Evolutionary conservation across 2,113 vertebrate genomes (phyloP).

Genomic region (Planiliza haematocheilus): DNA sequence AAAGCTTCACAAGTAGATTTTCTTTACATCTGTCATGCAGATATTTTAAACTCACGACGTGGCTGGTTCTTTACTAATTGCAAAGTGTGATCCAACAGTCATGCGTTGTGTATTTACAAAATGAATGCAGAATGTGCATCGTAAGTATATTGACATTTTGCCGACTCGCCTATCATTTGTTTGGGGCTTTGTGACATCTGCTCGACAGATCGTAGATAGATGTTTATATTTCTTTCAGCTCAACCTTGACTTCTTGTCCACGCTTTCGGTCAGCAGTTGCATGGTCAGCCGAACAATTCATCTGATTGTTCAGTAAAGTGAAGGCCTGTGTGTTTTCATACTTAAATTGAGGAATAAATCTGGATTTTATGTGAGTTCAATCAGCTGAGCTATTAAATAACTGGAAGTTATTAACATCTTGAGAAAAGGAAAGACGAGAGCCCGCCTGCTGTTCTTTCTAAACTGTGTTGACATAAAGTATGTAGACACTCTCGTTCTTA

Average conservation of each 20-base stretch:
- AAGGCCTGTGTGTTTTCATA: neutral
- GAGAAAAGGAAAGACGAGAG: constrained; percentile 2
- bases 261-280: constrained; percentile 9
- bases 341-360: constrained; percentile 10
- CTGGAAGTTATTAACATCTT: constrained; percentile 29
- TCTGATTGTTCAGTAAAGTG: neutral
- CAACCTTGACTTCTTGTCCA: constrained; percentile 48
- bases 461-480: constrained; percentile 8
- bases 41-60: constrained; percentile 24
- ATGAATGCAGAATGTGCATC: neutral
- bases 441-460: neutral
- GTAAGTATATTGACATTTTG: constrained; percentile 7
- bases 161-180: constrained; percentile 5
- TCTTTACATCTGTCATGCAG: constrained; percentile 24
- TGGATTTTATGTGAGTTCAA: constrained; percentile 23
- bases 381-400: constrained; percentile 23
- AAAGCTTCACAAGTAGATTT: neutral
- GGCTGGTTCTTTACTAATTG: neutral
- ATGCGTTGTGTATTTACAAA: neutral
- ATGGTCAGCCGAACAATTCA: constrained; percentile 36
- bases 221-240: constrained; percentile 42
- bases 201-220: constrained; percentile 48
- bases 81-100: neutral
- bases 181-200: constrained; percentile 50
- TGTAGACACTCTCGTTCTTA: neutral